These are phyloP conservation scores for Dipodomys merriami DNA, from an alignment of 2,113 vertebrate genomes.

Conservation along the genomic window DNA sequence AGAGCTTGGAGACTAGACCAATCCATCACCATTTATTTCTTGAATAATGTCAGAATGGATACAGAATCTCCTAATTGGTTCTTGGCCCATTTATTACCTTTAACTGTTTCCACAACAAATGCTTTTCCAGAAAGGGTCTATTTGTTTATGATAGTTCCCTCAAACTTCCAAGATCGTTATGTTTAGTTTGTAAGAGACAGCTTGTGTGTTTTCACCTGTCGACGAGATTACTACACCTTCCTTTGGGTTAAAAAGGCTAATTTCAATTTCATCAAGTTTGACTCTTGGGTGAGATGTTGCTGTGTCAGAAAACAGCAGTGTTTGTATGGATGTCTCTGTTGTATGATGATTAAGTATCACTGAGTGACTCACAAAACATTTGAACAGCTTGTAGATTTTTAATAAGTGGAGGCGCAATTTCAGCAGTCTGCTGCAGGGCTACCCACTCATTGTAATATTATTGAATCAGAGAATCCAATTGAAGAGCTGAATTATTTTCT, in stretches of 20 bases:
- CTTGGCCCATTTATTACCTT: slow-evolving; percentile 69
- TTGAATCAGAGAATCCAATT: not conserved
- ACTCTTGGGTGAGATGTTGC: not conserved
- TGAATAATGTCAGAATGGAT: slow-evolving; percentile 56
- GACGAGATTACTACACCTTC: slow-evolving; percentile 4
- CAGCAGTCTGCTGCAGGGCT: not conserved
- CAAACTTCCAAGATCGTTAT: slow-evolving; percentile 51
- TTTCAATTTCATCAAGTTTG: not conserved
- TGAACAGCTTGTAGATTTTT: not conserved
- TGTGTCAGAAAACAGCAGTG: not conserved
- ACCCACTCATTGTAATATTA: not conserved
- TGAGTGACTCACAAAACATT: not conserved
- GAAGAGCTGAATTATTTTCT: not conserved
- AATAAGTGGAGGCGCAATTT: not conserved
- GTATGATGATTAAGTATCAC: not conserved
- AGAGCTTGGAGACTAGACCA: not conserved
- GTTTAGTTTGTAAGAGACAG: slow-evolving; percentile 40
- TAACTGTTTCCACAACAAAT: slow-evolving; percentile 68
- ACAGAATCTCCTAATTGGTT: slow-evolving; percentile 48
- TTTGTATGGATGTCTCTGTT: not conserved
- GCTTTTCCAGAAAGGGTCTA: slow-evolving; percentile 37
- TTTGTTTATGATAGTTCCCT: slow-evolving; percentile 70
- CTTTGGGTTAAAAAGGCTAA: not conserved
- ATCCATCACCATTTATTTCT: slow-evolving; percentile 41
- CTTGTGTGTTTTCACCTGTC: not conserved